phyloP scores from a whole-genome alignment of 35 echinoderm and acorn worm species.

The Ophiothrix spiculata region DNA sequence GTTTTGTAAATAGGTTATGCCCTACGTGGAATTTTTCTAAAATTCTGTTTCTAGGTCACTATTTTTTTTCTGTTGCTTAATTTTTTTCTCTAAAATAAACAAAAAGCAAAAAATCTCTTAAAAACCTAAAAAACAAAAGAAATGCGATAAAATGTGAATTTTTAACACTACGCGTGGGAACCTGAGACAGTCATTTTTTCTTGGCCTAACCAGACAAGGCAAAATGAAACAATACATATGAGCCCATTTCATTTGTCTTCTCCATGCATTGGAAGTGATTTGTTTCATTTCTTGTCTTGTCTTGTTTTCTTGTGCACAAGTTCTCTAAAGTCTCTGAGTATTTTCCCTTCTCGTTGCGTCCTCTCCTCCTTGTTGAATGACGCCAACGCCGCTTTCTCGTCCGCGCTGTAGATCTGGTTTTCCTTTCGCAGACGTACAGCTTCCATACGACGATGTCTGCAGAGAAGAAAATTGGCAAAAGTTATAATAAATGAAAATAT shows the following conservation, averaged over 20 bases:
- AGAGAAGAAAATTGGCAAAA: conserved; percentile 6
- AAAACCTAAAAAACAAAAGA: not conserved
- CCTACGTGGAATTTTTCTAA: too few species aligned
- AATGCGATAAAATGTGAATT: not conserved
- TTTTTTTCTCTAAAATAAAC: not conserved
- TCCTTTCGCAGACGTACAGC: conserved; percentile 99
- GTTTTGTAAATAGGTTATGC: too few species aligned
- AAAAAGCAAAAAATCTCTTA: not conserved
- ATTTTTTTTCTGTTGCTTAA: too few species aligned
- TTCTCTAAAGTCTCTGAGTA: conserved; percentile 90
- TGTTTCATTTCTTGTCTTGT: conserved; percentile 17
- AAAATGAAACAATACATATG: not conserved
- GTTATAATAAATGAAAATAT: too few species aligned
- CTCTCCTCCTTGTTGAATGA: conserved; percentile 98
- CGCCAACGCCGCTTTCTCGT: conserved; percentile 88
- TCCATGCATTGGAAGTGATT: not conserved
- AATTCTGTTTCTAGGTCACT: too few species aligned
- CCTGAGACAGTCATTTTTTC: not conserved
- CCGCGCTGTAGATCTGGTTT: conserved; percentile 99
- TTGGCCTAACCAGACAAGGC: not conserved
- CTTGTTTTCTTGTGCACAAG: conserved; percentile 88
- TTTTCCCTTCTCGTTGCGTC: conserved; percentile 76
- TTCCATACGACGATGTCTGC: conserved; percentile 99
- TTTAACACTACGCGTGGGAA: not conserved
- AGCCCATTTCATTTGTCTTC: not conserved